Evolutionary conservation across 2,797 vertebrate genomes (phyloP).

Genomic region (Typhlichthys subterraneus): DNA sequence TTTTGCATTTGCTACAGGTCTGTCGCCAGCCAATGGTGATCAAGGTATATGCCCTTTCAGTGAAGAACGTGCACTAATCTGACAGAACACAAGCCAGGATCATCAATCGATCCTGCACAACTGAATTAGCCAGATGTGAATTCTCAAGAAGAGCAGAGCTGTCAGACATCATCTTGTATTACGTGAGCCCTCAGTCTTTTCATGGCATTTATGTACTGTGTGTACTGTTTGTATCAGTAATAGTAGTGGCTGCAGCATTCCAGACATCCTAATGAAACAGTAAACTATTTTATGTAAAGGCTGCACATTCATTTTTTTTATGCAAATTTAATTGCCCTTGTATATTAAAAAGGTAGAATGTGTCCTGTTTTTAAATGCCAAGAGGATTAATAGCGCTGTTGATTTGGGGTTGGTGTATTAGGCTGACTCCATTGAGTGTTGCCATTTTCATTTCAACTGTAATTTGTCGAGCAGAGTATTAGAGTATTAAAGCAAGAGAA

Average conservation of each 20-base stretch:
- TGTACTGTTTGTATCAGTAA: no score
- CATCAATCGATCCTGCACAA: no score
- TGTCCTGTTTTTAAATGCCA: conserved; percentile 58
- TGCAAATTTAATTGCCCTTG: conserved; percentile 42
- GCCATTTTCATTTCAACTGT: conserved; percentile 50
- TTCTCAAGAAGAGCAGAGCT: no score
- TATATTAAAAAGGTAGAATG: conserved; percentile 38
- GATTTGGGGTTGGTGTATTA: conserved; percentile 51
- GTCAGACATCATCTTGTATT: no score
- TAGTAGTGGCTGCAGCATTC: background rate
- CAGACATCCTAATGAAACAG: background rate
- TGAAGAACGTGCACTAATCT: no score
- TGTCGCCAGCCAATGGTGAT: no score
- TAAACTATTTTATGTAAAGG: conserved; percentile 24
- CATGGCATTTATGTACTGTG: no score
- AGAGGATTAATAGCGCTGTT: conserved; percentile 60
- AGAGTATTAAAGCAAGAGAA: conserved; percentile 43
- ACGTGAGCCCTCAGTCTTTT: no score
- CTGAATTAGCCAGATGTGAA: no score
- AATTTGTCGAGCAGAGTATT: conserved; percentile 43
- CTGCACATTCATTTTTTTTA: conserved; percentile 32
- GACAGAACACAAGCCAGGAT: no score
- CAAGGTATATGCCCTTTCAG: no score
- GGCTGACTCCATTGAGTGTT: conserved; percentile 54
- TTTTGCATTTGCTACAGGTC: no score